A percentile compares a stretch with the other conserved stretches of the same genome.
Conservation (phyloP, 2,113 vertebrate species). For the Saguinus imperator region DNA sequence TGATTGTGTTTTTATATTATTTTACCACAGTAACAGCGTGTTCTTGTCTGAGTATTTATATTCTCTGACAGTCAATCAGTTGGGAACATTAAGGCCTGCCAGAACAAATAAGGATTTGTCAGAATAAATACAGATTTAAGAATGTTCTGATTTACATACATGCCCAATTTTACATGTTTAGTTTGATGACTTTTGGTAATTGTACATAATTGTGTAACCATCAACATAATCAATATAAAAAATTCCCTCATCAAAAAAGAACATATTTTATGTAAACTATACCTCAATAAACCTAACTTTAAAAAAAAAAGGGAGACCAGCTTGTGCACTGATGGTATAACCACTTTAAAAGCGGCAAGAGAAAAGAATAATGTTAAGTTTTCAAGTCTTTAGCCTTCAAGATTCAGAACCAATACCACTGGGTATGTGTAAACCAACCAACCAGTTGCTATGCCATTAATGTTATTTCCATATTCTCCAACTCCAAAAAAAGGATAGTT, state of each 20-base stretch:
- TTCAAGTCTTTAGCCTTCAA: neutral
- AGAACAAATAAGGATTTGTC: slow-evolving; percentile 35
- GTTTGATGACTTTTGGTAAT: neutral
- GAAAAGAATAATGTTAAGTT: neutral
- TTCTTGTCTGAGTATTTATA: slow-evolving; percentile 12
- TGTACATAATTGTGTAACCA: neutral
- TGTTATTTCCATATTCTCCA: neutral
- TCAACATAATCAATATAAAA: neutral
- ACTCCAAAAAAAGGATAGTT: neutral
- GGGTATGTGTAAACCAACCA: neutral
- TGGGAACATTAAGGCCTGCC: neutral
- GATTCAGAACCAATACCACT: neutral
- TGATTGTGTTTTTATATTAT: neutral
- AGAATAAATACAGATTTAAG: neutral
- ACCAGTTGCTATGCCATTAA: neutral
- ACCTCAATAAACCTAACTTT: slow-evolving; percentile 14
- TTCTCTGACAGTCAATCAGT: slow-evolving; percentile 25
- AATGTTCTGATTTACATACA: neutral
- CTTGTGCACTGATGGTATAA: neutral
- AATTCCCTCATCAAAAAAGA: neutral
- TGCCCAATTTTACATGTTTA: slow-evolving; percentile 6
- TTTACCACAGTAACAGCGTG: neutral
- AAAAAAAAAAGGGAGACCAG: neutral
- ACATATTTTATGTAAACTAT: neutral
- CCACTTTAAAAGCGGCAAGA: slow-evolving; percentile 12